A percentile compares a stretch with the other conserved stretches of the same genome.
Conservation (phyloP, 2,888 invertebrate species). For the Zonitis immaculata region DNA sequence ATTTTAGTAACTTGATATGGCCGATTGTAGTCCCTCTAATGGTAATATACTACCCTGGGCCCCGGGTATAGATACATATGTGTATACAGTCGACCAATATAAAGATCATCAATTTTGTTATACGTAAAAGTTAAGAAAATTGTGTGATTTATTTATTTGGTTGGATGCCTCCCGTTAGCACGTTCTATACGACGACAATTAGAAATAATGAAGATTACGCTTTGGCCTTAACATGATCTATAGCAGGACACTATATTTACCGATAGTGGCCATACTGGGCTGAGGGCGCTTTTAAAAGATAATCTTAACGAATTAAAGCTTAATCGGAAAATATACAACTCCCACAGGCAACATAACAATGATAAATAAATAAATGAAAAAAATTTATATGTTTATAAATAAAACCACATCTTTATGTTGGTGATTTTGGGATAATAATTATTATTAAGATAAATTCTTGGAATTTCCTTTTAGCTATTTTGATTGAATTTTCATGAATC, state of each 20-base stretch:
- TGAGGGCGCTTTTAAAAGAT: slow-evolving; percentile 18
- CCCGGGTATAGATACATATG: slow-evolving; percentile 44
- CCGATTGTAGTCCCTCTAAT: slow-evolving; percentile 40
- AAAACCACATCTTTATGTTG: too few relatives aligned
- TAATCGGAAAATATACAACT: background rate
- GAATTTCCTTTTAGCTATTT: too few relatives aligned
- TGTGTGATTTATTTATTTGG: slow-evolving; percentile 20
- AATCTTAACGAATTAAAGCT: slow-evolving; percentile 10
- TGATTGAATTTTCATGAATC: too few relatives aligned
- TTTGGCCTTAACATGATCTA: slow-evolving; percentile 43
- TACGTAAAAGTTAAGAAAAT: too few relatives aligned
- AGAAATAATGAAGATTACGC: slow-evolving; percentile 48
- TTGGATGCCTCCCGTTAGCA: slow-evolving; percentile 38
- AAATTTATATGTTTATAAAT: too few relatives aligned
- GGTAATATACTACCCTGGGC: slow-evolving; percentile 45
- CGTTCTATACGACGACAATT: slow-evolving; percentile 45
- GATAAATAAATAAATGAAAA: background rate
- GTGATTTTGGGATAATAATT: too few relatives aligned
- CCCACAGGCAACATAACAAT: background rate
- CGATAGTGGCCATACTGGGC: slow-evolving; percentile 20
- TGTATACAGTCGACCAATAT: slow-evolving; percentile 36
- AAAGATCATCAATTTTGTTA: slow-evolving; percentile 5
- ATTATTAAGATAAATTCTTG: too few relatives aligned
- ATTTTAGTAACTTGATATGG: slow-evolving; percentile 33
- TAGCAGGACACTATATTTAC: slow-evolving; percentile 30